Conservation (phyloP, 2,888 invertebrate species). For the Tryphoninae sp. region DNA sequence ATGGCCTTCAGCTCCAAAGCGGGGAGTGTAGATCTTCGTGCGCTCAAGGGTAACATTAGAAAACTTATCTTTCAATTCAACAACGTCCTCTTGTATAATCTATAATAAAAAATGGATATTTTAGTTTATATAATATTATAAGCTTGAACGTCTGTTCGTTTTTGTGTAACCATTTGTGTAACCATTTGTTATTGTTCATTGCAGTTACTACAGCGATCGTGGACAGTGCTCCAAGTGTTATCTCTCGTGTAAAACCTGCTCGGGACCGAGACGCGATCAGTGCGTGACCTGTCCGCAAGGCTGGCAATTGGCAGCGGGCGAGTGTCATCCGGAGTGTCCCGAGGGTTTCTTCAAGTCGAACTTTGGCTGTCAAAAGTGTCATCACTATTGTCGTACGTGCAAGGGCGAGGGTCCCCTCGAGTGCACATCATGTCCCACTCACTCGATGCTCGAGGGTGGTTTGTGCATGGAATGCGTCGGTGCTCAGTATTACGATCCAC, state of each 20-base stretch:
- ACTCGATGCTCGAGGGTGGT: conserved; percentile 88
- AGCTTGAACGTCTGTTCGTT: neutral
- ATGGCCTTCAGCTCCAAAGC: conserved; percentile 89
- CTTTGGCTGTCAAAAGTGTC: conserved; percentile 93
- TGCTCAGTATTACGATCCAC: conserved; percentile 88
- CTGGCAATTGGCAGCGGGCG: conserved; percentile 92
- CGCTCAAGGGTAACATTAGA: conserved; percentile 84
- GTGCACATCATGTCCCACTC: conserved; percentile 88
- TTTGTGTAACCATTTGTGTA: too few relatives aligned
- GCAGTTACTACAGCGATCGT: conserved; percentile 92
- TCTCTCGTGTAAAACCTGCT: conserved; percentile 92
- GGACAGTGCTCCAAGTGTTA: conserved; percentile 92
- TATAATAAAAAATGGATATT: neutral
- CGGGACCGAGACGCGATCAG: conserved; percentile 91
- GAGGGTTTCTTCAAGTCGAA: conserved; percentile 92
- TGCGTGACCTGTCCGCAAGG: conserved; percentile 91
- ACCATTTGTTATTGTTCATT: conserved; percentile 9
- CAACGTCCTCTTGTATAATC: too few relatives aligned
- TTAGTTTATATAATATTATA: neutral
- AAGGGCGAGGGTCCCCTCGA: conserved; percentile 89
- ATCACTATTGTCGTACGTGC: conserved; percentile 94
- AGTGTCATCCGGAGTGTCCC: conserved; percentile 93
- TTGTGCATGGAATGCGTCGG: conserved; percentile 90
- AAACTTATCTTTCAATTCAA: too few relatives aligned
- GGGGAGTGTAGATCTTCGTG: conserved; percentile 92